Conservation (phyloP, 2,113 vertebrate species). For the Hemiscyllium ocellatum region DNA sequence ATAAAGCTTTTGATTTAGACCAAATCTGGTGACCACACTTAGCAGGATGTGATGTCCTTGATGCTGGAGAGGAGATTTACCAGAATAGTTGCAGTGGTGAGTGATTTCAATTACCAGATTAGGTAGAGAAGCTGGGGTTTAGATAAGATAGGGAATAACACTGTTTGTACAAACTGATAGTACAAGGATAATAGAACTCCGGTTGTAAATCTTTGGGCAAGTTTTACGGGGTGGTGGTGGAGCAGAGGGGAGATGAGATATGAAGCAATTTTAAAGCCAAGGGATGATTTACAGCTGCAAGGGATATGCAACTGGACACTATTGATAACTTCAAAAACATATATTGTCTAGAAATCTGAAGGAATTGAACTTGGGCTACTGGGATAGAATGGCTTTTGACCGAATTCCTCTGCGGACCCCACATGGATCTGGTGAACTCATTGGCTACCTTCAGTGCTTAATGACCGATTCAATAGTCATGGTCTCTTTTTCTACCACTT, state of each 20-base stretch:
- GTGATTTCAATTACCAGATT: not conserved
- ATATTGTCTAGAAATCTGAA: not conserved
- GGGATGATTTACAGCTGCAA: not conserved
- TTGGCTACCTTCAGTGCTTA: not conserved
- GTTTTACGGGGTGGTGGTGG: too few relatives aligned
- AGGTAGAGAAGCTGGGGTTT: not conserved
- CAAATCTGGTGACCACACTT: not conserved
- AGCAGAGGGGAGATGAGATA: accelerated
- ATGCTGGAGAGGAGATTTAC: not conserved
- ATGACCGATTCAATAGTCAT: not conserved
- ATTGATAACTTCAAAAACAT: not conserved
- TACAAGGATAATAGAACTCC: too few relatives aligned
- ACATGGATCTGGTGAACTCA: not conserved
- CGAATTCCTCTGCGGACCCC: not conserved
- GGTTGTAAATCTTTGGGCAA: too few relatives aligned
- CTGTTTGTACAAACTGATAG: too few relatives aligned
- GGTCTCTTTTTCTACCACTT: not conserved
- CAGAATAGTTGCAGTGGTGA: not conserved
- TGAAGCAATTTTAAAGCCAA: not conserved
- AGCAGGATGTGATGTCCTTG: not conserved
- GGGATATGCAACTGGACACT: not conserved
- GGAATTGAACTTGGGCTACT: too few relatives aligned
- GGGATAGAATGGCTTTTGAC: not conserved
- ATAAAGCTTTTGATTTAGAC: not conserved
- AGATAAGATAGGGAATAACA: not conserved